Evolutionary conservation across 2,888 invertebrate genomes (phyloP), one percentile per base, ranked within the genome.

Genomic region (Zele albiditarsus): DNA sequence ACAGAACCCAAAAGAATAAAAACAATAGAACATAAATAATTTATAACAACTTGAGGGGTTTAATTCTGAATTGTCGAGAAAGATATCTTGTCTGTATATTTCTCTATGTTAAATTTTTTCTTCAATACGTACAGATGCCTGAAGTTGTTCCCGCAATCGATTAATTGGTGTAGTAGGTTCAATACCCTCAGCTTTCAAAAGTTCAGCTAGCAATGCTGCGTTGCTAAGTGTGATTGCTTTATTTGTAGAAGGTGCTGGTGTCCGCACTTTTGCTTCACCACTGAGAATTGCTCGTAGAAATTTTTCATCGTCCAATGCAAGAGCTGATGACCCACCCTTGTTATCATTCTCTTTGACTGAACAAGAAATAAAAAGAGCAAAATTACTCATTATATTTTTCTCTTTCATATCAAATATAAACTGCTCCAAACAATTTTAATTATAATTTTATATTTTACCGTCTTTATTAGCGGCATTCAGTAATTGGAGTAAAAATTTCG

Each of bases 111-210:
- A 0, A 31, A 57, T 12, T 20, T 68, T 4, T 12, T 14, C 0
- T 31, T 38, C 14, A 33, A 90, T 78, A 91, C 91, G 91, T 89
- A 92, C 92, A 86, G 91, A 90, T 76, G 91, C 90, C 86, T 91
- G 90, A 73, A 92, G 88, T 89, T 92, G 92, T 82, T 92, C 91
- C 82, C 91, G 91, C 84, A 92, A 89, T 73, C 91, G 90, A 89
- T 92, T 92, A 1, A 82, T 71, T 81, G 94, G 93, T 77, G 93
- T 93, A n/a, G 92, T 91, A 3, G 95, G 94, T 75, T 93, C 94
- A 81, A 94, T 94, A 57, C 94, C 94, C 84, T 94, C 92, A 82
- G 94, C 92, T 89, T 94, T 94, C 67, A 94, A 89, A 72, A 94
- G 88, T 3, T 94, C 93, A 0, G 94, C 94, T 31, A 94, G 90